phyloP scores from a whole-genome alignment of 1,140 invertebrate species.

The Babylonia areolata region DNA sequence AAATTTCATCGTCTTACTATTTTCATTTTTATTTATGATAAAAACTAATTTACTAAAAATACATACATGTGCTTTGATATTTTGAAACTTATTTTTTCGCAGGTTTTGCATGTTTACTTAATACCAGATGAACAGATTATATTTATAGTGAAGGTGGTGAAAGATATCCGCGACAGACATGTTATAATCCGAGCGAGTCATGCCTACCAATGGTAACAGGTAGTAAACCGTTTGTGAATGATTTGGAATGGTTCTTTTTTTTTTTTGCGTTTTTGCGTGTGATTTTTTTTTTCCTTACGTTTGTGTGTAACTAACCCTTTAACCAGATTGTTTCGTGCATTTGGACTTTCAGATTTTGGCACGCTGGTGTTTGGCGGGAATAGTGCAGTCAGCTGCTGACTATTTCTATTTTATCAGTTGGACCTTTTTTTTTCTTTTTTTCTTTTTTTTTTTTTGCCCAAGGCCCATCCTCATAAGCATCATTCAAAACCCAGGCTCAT shows the following conservation, averaged over 20 bases:
- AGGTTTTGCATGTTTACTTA: background rate
- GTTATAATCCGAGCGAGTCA: background rate
- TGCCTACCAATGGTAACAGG: background rate
- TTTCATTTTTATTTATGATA: background rate
- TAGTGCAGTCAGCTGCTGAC: background rate
- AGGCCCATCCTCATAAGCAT: too few species aligned
- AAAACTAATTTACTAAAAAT: constrained; percentile 10
- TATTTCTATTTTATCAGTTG: too few species aligned
- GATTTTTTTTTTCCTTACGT: constrained; percentile 4
- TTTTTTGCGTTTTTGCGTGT: background rate
- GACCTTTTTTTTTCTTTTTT: too few species aligned
- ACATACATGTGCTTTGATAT: background rate
- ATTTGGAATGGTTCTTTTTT: constrained; percentile 1
- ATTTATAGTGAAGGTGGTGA: background rate
- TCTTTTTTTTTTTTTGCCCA: too few species aligned
- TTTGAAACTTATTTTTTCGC: background rate
- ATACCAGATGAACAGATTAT: background rate
- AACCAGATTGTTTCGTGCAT: background rate
- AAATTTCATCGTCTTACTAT: background rate
- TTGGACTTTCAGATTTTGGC: constrained; percentile 20
- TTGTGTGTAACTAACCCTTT: constrained; percentile 23
- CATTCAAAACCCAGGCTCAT: too few species aligned
- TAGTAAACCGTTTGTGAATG: constrained; percentile 11
- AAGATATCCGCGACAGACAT: background rate
- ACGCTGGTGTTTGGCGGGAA: constrained; percentile 7